These are phyloP conservation scores for Columba livia DNA, from an alignment of 2,113 vertebrate species.

Conservation along the genomic window DNA sequence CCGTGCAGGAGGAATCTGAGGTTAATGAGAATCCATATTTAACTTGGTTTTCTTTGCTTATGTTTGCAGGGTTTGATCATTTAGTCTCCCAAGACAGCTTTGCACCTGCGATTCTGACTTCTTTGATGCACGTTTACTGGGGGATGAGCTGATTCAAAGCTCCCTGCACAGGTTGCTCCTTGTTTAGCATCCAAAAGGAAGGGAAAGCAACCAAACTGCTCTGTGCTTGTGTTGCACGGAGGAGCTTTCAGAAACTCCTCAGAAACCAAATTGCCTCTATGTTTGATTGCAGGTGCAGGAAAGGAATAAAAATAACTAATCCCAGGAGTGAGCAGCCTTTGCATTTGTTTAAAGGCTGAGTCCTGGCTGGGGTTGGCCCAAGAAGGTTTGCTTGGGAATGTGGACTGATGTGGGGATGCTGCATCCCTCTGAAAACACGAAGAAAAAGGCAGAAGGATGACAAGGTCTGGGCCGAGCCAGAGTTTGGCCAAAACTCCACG, in stretches of 20 bases:
- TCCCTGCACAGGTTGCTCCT: neutral
- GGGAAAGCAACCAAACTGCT: neutral
- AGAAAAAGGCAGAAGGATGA: neutral
- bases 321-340: neutral
- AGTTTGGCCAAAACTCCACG: neutral
- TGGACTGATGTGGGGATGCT: rapidly evolving
- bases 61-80: neutral
- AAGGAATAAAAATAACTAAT: neutral
- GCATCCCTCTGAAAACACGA: neutral
- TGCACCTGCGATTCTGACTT: neutral
- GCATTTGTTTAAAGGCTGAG: neutral
- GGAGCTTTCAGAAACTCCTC: neutral
- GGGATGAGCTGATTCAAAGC: neutral
- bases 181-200: slow-evolving; percentile 9
- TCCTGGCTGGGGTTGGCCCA: neutral
- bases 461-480: neutral
- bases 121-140: neutral
- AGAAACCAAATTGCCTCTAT: neutral
- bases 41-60: neutral
- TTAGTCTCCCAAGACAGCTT: neutral
- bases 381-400: neutral
- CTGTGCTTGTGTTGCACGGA: neutral
- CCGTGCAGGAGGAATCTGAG: neutral
- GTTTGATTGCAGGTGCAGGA: neutral
- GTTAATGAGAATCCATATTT: neutral